phyloP scores from a whole-genome alignment of 2,888 invertebrate species.

The Perizoma flavofasciatum region DNA sequence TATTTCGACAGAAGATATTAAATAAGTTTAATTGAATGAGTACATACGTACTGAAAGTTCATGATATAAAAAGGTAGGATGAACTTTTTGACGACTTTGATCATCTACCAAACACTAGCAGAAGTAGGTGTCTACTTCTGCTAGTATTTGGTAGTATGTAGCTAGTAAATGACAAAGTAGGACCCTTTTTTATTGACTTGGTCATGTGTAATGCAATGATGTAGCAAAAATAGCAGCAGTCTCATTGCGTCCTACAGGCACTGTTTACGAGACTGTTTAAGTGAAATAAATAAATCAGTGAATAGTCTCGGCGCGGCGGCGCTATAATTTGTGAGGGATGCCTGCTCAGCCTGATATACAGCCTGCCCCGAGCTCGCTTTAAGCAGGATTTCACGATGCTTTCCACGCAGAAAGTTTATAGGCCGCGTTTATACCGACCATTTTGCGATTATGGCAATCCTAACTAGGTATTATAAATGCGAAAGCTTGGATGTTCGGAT shows the following conservation, averaged over 20 bases:
- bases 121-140: too few species aligned
- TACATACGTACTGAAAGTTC: neutral
- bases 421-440: slow-evolving; percentile 7
- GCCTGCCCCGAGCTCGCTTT: slow-evolving; percentile 41
- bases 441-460: neutral
- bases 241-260: slow-evolving; percentile 36
- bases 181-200: too few species aligned
- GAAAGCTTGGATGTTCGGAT: too few species aligned
- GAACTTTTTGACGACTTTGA: too few species aligned
- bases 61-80: too few species aligned
- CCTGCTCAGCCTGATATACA: slow-evolving; percentile 62
- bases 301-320: slow-evolving; percentile 48
- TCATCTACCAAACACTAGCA: too few species aligned
- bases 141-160: too few species aligned
- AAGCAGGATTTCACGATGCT: slow-evolving; percentile 44
- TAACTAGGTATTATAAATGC: too few species aligned
- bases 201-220: slow-evolving; percentile 4
- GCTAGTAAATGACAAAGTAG: too few species aligned
- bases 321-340: slow-evolving; percentile 66
- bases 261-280: slow-evolving; percentile 68
- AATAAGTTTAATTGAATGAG: slow-evolving; percentile 13
- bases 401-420: slow-evolving; percentile 16
- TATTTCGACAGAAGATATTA: slow-evolving; percentile 3
- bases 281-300: slow-evolving; percentile 77
- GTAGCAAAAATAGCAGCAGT: slow-evolving; percentile 21